These are phyloP conservation scores for Paedocypris sp. DNA, from an alignment of 2,113 vertebrate species.

Conservation along the genomic window DNA sequence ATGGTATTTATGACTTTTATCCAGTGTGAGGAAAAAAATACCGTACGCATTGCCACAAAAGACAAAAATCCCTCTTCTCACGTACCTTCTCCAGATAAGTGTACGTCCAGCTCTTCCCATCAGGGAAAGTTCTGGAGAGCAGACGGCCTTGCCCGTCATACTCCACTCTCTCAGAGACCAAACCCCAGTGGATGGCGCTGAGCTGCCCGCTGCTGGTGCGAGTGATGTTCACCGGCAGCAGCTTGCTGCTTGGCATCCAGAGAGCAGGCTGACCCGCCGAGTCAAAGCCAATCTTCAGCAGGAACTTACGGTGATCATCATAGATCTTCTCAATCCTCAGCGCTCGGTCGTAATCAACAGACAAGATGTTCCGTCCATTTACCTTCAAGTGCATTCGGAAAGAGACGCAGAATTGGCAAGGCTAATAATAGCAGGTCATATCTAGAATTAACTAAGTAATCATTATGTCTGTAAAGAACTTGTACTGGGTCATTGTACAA, in stretches of 20 bases:
- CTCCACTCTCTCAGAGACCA: conserved; percentile 81
- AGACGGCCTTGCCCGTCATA: conserved; percentile 87
- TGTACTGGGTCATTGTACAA: no score
- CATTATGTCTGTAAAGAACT: no score
- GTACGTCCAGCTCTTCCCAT: conserved; percentile 97
- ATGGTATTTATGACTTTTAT: no score
- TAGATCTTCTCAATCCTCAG: conserved; percentile 97
- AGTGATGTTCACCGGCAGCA: conserved; percentile 91
- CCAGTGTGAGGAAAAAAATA: no score
- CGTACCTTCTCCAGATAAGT: conserved; percentile 96
- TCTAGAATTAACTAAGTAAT: no score
- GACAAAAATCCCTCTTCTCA: no score
- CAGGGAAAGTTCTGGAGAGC: conserved; percentile 84
- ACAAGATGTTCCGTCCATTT: conserved; percentile 95
- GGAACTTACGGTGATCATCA: conserved; percentile 96
- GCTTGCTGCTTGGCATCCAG: conserved; percentile 94
- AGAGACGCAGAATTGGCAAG: background rate
- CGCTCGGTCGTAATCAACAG: conserved; percentile 93
- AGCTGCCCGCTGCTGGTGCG: conserved; percentile 86
- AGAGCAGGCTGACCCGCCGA: conserved; percentile 84
- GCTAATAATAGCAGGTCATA: background rate
- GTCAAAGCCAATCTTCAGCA: conserved; percentile 91
- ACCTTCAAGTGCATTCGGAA: conserved; percentile 59
- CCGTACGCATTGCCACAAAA: no score
- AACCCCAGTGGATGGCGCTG: conserved; percentile 85